A percentile compares a stretch with the other conserved stretches of the same genome.
Evolutionary conservation across 2,797 vertebrate species (phyloP).

Genomic region (Hippopotamyrus pictus): DNA sequence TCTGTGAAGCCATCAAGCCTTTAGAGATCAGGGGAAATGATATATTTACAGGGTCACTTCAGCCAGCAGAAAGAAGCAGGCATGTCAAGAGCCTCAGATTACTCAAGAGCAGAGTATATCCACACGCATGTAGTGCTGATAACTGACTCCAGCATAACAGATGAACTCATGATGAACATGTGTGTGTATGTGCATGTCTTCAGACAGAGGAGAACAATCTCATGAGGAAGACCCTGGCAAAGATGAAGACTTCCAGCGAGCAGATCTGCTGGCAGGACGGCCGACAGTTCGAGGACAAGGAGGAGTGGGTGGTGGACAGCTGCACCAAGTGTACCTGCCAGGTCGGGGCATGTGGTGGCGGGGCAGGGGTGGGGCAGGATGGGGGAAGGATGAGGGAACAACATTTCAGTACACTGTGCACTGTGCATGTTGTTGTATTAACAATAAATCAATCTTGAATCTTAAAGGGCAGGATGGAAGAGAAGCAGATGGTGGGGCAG

Average conservation of each 20-base stretch:
- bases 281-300: constrained; percentile 76
- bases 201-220: constrained; percentile 86
- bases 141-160: not conserved
- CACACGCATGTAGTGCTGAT: not conserved
- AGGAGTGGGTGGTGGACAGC: constrained; percentile 90
- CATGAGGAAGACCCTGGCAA: constrained; percentile 76
- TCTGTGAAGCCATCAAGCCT: not conserved
- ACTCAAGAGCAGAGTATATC: not conserved
- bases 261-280: constrained; percentile 87
- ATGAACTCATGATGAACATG: not conserved
- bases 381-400: not conserved
- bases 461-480: no score
- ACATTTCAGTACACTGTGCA: no score
- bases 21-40: not conserved
- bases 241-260: constrained; percentile 65
- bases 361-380: not conserved
- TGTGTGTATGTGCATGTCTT: not conserved
- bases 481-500: not conserved
- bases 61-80: not conserved
- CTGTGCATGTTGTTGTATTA: no score
- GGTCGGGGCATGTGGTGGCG: constrained; percentile 51
- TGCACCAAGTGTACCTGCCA: constrained; percentile 85
- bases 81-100: not conserved
- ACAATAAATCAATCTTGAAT: no score
- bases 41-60: not conserved